Percentiles rank a stretch among this genome's conserved stretches.
These are phyloP conservation scores for Anniella stebbinsi DNA, from an alignment of 2,797 vertebrate species.

Conservation along the genomic window DNA sequence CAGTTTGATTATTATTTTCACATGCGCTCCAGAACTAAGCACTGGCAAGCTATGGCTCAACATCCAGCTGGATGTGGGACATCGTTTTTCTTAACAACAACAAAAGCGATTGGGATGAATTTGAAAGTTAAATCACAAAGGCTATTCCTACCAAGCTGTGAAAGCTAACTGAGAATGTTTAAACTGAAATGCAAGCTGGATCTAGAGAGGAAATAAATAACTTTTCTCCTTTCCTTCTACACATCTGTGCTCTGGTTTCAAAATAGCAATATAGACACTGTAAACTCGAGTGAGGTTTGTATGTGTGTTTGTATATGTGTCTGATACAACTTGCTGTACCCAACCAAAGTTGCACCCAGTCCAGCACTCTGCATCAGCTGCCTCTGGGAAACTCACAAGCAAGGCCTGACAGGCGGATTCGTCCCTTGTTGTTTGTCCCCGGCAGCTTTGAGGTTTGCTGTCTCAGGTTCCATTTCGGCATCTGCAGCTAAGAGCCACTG, in stretches of 20 bases:
- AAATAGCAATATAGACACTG: not conserved
- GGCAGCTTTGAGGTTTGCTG: not conserved
- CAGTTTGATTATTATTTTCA: not conserved
- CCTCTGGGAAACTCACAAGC: not conserved
- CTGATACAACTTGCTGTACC: not conserved
- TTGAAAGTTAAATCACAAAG: not conserved
- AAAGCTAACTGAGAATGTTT: not conserved
- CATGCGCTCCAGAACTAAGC: not conserved
- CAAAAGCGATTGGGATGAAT: not conserved
- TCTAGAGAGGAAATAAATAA: not conserved
- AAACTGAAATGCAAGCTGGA: not conserved
- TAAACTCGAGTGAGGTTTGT: not conserved
- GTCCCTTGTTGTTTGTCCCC: not conserved
- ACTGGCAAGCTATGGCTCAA: not conserved
- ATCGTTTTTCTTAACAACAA: not conserved
- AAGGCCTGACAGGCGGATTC: no score
- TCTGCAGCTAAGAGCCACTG: not conserved
- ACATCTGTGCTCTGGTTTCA: constrained; percentile 2
- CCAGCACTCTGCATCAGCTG: not conserved
- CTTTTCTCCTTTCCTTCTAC: not conserved
- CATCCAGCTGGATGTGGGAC: not conserved
- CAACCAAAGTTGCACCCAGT: not conserved
- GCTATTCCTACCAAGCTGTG: not conserved
- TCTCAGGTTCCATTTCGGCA: not conserved
- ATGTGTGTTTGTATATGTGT: no score